A percentile compares a stretch with the other conserved stretches of the same genome.
Evolutionary conservation across 1,140 invertebrate species (phyloP).

Genomic region (Drosophila bocqueti): DNA sequence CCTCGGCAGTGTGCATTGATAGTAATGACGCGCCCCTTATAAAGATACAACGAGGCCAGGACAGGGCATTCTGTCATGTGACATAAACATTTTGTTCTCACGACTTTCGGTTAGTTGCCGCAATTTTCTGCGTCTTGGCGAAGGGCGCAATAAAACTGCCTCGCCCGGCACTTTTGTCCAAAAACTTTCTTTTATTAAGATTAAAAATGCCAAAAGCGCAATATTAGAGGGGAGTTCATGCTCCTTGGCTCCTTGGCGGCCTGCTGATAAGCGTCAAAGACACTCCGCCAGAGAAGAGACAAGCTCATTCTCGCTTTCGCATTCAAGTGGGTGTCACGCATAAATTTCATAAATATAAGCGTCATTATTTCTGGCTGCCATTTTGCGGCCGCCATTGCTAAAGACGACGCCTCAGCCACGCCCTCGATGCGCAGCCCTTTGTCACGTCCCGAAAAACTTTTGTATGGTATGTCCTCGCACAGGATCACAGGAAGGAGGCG

Average conservation of each 20-base stretch:
- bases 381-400: slow-evolving; percentile 70
- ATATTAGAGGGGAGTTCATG: slow-evolving; percentile 42
- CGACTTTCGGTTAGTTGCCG: slow-evolving; percentile 48
- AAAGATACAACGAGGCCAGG: slow-evolving; percentile 4
- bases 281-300: slow-evolving; percentile 23
- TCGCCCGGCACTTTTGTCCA: slow-evolving; percentile 46
- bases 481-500: background rate
- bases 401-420: slow-evolving; percentile 39
- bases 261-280: slow-evolving; percentile 71
- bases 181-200: slow-evolving; percentile 79
- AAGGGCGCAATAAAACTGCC: slow-evolving; percentile 63
- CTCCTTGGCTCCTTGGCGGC: slow-evolving; percentile 49
- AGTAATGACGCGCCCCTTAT: slow-evolving; percentile 52
- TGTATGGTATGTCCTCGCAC: slow-evolving; percentile 26
- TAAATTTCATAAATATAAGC: slow-evolving; percentile 84
- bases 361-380: slow-evolving; percentile 76
- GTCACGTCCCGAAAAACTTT: slow-evolving; percentile 76
- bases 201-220: slow-evolving; percentile 77
- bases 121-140: slow-evolving; percentile 10
- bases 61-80: slow-evolving; percentile 48
- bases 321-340: slow-evolving; percentile 80
- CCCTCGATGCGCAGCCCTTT: slow-evolving; percentile 53
- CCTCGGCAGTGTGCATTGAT: slow-evolving; percentile 52
- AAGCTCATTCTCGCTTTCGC: slow-evolving; percentile 51
- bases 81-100: slow-evolving; percentile 61